Evolutionary conservation across 2,113 vertebrate species (phyloP).

Genomic region (Aplodontia rufa): DNA sequence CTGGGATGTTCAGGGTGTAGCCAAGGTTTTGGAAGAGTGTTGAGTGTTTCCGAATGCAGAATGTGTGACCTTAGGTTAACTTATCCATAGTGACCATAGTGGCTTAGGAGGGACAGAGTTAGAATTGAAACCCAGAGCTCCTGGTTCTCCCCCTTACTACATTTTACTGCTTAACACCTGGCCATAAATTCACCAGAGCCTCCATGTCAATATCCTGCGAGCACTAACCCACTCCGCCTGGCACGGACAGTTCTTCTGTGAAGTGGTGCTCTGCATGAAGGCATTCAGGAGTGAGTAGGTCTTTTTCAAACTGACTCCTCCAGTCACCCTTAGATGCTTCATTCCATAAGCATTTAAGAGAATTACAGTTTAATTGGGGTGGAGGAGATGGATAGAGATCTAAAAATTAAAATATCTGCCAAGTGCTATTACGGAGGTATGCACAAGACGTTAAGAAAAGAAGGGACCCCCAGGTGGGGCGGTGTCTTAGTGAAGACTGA

Average conservation of each 20-base stretch:
- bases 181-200: not conserved
- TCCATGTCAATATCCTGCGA: not conserved
- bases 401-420: not conserved
- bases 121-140: not conserved
- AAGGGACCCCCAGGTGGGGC: not conserved
- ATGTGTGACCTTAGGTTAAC: conserved; percentile 1
- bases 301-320: not conserved
- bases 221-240: not conserved
- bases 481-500: not conserved
- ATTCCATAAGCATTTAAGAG: not conserved
- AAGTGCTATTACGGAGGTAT: not conserved
- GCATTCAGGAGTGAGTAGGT: not conserved
- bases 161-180: not conserved
- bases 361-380: not conserved
- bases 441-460: not conserved
- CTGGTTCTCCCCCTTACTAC: not conserved
- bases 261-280: not conserved
- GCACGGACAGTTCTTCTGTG: not conserved
- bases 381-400: not conserved
- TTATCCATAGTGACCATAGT: not conserved
- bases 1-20: conserved; percentile 52
- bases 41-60: conserved; percentile 18
- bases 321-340: not conserved
- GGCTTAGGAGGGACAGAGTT: conserved; percentile 7
- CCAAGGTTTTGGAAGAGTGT: conserved; percentile 29